A percentile compares a stretch with the other conserved stretches of the same genome.
Conservation (phyloP, 1,140 invertebrate species). For the Paralvinella palmiformis region DNA sequence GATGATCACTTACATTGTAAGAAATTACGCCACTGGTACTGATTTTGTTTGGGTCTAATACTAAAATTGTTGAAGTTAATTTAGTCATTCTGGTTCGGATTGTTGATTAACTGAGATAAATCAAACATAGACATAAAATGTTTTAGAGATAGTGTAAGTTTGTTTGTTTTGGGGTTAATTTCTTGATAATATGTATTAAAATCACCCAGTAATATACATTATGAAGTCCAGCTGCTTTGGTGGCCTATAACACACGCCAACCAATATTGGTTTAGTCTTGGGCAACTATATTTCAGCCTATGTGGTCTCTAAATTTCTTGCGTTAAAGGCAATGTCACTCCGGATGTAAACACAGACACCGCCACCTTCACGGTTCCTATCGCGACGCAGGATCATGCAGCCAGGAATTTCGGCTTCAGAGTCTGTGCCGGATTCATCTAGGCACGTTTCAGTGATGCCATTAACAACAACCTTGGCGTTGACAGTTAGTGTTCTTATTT, state of each 20-base stretch:
- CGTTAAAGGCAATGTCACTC: neutral
- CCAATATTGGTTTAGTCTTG: neutral
- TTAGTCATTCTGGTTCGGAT: neutral
- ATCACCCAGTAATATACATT: neutral
- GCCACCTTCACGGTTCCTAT: neutral
- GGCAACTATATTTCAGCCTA: neutral
- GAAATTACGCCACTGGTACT: neutral
- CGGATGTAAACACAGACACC: neutral
- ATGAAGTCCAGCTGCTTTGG: neutral
- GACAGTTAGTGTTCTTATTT: neutral
- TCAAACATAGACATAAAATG: neutral
- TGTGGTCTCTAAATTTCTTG: neutral
- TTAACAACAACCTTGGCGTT: neutral
- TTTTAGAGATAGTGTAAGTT: neutral
- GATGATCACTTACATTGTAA: neutral
- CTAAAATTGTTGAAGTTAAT: conserved; percentile 4
- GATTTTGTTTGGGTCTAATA: neutral
- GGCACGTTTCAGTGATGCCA: neutral
- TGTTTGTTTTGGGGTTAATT: neutral
- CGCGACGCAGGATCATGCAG: neutral
- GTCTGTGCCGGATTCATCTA: neutral
- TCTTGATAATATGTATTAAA: neutral
- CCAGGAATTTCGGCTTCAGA: neutral
- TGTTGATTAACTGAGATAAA: neutral
- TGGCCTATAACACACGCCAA: neutral